A percentile compares a stretch with the other conserved stretches of the same genome.
Evolutionary conservation across 2,797 vertebrate genomes (phyloP).

Genomic region (Myotis daubentonii): DNA sequence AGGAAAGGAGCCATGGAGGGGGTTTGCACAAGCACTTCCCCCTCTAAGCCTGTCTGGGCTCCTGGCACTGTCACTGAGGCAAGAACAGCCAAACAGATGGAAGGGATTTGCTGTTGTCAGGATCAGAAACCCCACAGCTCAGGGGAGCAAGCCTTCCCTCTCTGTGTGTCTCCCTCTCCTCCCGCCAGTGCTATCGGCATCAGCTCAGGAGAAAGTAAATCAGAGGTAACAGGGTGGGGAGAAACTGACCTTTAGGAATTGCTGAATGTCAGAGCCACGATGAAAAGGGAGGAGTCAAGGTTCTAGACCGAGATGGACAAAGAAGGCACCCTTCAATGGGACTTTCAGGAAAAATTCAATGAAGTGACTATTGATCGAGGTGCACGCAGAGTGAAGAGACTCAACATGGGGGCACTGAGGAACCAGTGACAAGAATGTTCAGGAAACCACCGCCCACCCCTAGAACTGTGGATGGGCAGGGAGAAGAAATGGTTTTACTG

Average conservation of each 20-base stretch:
- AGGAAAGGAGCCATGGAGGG: background rate
- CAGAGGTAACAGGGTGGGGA: background rate
- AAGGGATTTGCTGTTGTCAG: background rate
- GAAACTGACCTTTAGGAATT: slow-evolving; percentile 1
- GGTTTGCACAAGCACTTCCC: background rate
- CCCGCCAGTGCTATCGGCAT: background rate
- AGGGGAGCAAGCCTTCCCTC: background rate
- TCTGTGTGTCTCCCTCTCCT: background rate
- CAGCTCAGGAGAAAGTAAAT: background rate
- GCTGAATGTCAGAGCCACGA: background rate
- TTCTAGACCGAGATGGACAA: background rate
- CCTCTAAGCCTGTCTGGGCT: background rate
- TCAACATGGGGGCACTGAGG: background rate
- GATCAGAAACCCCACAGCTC: slow-evolving; percentile 28
- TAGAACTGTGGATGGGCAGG: background rate
- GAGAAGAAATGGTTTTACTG: background rate
- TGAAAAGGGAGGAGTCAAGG: background rate
- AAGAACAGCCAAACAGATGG: slow-evolving; percentile 56
- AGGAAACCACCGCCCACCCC: background rate
- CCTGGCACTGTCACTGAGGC: background rate
- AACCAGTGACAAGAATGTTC: background rate
- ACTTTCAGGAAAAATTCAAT: background rate
- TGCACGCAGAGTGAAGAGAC: background rate
- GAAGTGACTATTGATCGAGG: background rate
- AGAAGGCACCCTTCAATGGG: background rate